phyloP scores from a whole-genome alignment of 2,113 vertebrate species.

The Caranx melampygus region DNA sequence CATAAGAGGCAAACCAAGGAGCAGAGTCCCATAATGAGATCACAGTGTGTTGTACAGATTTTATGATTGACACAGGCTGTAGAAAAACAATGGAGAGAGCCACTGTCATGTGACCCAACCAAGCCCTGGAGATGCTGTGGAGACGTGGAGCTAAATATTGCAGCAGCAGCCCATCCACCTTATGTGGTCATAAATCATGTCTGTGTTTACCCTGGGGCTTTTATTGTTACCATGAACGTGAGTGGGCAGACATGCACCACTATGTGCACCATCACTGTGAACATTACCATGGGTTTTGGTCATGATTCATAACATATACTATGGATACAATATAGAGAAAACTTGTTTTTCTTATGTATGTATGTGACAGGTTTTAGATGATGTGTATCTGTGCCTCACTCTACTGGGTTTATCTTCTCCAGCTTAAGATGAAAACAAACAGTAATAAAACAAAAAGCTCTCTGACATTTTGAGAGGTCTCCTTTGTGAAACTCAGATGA shows the following conservation, averaged over 20 bases:
- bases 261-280: not conserved
- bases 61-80: slow-evolving; percentile 6
- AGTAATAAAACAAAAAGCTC: not conserved
- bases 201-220: not conserved
- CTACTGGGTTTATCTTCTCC: not conserved
- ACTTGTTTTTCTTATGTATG: not conserved
- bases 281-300: not conserved
- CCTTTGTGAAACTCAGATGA: not conserved
- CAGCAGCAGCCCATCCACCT: not conserved
- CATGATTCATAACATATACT: not conserved
- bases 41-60: slow-evolving; percentile 28
- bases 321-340: not conserved
- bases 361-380: not conserved
- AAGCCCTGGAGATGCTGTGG: not conserved
- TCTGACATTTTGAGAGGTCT: not conserved
- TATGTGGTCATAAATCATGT: slow-evolving; percentile 34
- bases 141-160: not conserved
- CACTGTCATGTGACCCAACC: not conserved
- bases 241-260: not conserved
- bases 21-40: slow-evolving; percentile 42
- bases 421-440: not conserved
- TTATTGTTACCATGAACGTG: slow-evolving; percentile 8
- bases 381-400: not conserved
- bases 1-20: slow-evolving; percentile 39
- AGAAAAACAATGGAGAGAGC: slow-evolving; percentile 10